Percentiles rank a stretch among this genome's conserved stretches.
Conservation (phyloP, 2,113 vertebrate genomes). For the Phasianus colchicus region DNA sequence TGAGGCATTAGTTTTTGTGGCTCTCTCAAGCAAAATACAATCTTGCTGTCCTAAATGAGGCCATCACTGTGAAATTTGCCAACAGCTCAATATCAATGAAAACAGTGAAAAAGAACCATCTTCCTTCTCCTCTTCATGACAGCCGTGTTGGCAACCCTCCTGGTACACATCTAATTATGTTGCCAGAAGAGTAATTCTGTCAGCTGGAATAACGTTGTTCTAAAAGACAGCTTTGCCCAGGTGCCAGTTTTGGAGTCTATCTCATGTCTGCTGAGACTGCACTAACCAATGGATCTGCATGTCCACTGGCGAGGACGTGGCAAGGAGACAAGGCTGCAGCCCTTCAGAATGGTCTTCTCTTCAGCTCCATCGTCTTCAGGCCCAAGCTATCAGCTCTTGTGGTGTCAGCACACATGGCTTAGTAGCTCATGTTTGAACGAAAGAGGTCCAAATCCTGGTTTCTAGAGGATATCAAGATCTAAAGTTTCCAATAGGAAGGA, state of each 20-base stretch:
- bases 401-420: background rate
- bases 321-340: background rate
- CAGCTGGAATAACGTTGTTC: background rate
- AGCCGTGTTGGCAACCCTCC: background rate
- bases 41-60: background rate
- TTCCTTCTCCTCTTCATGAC: background rate
- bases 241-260: background rate
- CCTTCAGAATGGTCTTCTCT: background rate
- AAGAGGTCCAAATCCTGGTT: background rate
- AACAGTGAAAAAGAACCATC: background rate
- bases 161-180: background rate
- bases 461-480: background rate
- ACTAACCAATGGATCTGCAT: background rate
- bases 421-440: background rate
- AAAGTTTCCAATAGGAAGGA: background rate
- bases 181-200: background rate
- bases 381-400: background rate
- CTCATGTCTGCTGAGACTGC: background rate
- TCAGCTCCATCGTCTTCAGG: background rate
- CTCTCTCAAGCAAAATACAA: background rate
- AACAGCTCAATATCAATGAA: background rate
- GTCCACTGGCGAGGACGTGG: background rate
- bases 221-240: background rate
- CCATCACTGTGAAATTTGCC: conserved; percentile 1
- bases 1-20: background rate